phyloP scores from a whole-genome alignment of 2,888 invertebrate genomes.

The Mythimna albipuncta region DNA sequence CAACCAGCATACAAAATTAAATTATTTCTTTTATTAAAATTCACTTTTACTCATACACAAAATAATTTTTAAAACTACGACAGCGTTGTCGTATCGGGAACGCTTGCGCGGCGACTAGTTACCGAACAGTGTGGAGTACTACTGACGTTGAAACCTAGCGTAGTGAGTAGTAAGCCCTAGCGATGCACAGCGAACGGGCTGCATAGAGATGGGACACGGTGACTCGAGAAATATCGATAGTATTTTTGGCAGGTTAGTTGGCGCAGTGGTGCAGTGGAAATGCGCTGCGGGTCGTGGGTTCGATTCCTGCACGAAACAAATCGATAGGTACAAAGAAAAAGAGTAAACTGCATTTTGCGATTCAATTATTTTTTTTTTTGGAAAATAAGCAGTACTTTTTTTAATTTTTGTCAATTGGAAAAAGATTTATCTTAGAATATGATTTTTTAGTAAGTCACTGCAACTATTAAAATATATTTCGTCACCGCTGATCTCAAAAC shows the following conservation, averaged over 20 bases:
- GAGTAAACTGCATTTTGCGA: too few species aligned
- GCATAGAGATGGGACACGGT: conserved; percentile 45
- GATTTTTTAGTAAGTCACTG: too few species aligned
- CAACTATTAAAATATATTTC: too few species aligned
- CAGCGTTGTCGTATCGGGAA: neutral
- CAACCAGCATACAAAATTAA: conserved; percentile 13
- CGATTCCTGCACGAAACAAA: too few species aligned
- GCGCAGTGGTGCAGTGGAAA: too few species aligned
- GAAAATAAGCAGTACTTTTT: too few species aligned
- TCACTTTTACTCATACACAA: conserved; percentile 20
- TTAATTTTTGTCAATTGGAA: too few species aligned
- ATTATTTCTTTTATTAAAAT: neutral
- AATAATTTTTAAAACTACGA: conserved; percentile 1
- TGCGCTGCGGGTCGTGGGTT: too few species aligned
- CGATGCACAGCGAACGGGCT: conserved; percentile 12
- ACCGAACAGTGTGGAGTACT: conserved; percentile 5
- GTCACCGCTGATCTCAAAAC: too few species aligned
- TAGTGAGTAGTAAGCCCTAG: conserved; percentile 26
- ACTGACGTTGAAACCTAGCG: conserved; percentile 25
- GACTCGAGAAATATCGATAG: conserved; percentile 27
- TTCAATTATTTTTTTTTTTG: too few species aligned
- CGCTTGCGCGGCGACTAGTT: conserved; percentile 13
- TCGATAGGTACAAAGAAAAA: too few species aligned
- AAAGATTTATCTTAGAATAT: too few species aligned
- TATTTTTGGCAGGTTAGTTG: neutral